A percentile compares a stretch with the other conserved stretches of the same genome.
Conservation (phyloP, 30 jellyfish, hydroid and myxozoan genomes). For the Aurelia aurita complex sp. Pacific region DNA sequence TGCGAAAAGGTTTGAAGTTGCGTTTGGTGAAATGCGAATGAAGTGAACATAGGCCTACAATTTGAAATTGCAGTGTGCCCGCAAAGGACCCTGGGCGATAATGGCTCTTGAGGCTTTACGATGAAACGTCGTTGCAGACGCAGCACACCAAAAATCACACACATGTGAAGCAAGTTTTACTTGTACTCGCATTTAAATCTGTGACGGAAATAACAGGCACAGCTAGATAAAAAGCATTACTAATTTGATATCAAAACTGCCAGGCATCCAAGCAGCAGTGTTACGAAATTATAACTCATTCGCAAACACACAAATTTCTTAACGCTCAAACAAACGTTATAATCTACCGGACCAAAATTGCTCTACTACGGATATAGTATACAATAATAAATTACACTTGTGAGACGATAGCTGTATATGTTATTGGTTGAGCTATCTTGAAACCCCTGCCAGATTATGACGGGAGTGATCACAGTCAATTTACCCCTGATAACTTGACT, state of each 20-base stretch:
- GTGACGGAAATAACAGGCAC: constrained; percentile 68
- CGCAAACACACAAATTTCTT: constrained; percentile 42
- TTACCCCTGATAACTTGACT: neutral
- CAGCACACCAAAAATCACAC: constrained; percentile 4
- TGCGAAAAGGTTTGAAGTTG: too few species aligned
- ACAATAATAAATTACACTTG: constrained; percentile 54
- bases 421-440: neutral
- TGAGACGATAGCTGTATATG: neutral
- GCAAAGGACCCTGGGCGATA: too few species aligned
- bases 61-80: too few species aligned
- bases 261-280: constrained; percentile 33
- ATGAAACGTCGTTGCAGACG: too few species aligned
- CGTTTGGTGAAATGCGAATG: too few species aligned
- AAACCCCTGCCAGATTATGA: neutral
- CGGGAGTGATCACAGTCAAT: neutral
- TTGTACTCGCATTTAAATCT: constrained; percentile 60
- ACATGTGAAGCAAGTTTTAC: constrained; percentile 60
- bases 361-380: constrained; percentile 22
- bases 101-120: too few species aligned
- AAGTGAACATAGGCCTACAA: too few species aligned
- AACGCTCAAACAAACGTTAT: constrained; percentile 54
- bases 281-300: constrained; percentile 48
- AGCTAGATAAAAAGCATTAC: constrained; percentile 53
- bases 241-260: constrained; percentile 45
- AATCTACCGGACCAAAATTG: constrained; percentile 48